Evolutionary conservation across 2,797 vertebrate genomes (phyloP).

Genomic region (Micropoecilia bifurca): DNA sequence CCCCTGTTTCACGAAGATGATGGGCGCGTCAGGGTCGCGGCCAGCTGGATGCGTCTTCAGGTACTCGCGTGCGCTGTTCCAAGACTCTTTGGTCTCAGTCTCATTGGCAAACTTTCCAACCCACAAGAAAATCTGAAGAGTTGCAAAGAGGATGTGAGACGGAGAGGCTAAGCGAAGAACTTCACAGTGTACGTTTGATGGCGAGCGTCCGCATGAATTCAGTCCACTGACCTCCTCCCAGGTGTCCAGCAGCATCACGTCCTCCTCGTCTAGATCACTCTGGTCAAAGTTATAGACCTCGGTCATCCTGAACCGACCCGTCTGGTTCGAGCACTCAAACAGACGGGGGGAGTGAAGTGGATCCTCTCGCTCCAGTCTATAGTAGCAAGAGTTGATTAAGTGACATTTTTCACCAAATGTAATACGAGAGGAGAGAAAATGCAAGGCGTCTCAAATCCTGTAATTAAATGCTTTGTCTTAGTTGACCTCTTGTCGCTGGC

Average conservation of each 20-base stretch:
- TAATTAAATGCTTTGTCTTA: not conserved
- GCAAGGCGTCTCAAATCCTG: not conserved
- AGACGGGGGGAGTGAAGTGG: slow-evolving; percentile 84
- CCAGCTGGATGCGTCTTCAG: slow-evolving; percentile 87
- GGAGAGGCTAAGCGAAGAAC: not conserved
- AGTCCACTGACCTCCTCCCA: slow-evolving; percentile 89
- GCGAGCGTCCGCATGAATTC: not conserved
- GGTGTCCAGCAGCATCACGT: slow-evolving; percentile 92
- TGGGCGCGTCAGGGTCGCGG: slow-evolving; percentile 85
- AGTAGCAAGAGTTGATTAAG: slow-evolving; percentile 1
- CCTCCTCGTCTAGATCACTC: slow-evolving; percentile 91
- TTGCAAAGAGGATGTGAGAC: not conserved
- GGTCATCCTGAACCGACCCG: slow-evolving; percentile 86
- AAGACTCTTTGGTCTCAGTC: slow-evolving; percentile 84
- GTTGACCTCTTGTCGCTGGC: slow-evolving; percentile 87
- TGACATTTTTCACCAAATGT: not conserved
- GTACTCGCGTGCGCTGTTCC: slow-evolving; percentile 83
- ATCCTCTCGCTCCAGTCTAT: slow-evolving; percentile 84
- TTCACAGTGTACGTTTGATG: not conserved
- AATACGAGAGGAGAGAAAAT: not conserved
- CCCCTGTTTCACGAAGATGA: slow-evolving; percentile 88
- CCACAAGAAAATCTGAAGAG: slow-evolving; percentile 89
- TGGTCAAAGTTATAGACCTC: slow-evolving; percentile 88
- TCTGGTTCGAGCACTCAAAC: slow-evolving; percentile 95
- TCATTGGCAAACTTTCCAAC: slow-evolving; percentile 86